phyloP scores from a whole-genome alignment of 2,888 invertebrate genomes.

The Drosophila suboccidentalis region DNA sequence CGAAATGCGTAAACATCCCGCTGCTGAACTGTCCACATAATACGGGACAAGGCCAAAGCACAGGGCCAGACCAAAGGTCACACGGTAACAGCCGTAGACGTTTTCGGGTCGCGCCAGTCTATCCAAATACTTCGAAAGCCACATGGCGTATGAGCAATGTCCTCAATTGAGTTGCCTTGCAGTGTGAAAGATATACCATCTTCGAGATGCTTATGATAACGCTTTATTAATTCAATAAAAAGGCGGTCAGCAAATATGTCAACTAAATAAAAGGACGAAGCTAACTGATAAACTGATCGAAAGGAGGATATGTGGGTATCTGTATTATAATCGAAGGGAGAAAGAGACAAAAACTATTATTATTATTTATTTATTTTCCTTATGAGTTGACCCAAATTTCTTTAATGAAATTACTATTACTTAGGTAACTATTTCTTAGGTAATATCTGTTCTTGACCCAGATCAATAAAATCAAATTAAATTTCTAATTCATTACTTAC shows the following conservation, averaged over 20 bases:
- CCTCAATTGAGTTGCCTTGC: not conserved
- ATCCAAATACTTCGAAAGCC: slow-evolving; percentile 48
- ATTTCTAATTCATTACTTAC: no score
- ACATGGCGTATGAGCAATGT: slow-evolving; percentile 52
- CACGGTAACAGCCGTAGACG: slow-evolving; percentile 75
- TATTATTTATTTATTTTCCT: not conserved
- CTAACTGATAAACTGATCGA: not conserved
- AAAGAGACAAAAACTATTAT: not conserved
- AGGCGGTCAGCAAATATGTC: not conserved
- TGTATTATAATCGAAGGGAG: not conserved
- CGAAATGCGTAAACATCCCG: slow-evolving; percentile 34
- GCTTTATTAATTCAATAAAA: slow-evolving; percentile 6
- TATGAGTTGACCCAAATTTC: not conserved
- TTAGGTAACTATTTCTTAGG: not conserved
- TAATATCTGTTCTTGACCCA: not conserved
- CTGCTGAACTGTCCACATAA: slow-evolving; percentile 36
- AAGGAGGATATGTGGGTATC: not conserved
- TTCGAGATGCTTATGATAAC: slow-evolving; percentile 13
- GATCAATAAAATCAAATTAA: no score
- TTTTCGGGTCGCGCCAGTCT: slow-evolving; percentile 60
- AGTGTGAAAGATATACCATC: not conserved
- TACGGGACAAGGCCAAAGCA: slow-evolving; percentile 75
- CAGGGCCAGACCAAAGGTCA: slow-evolving; percentile 61
- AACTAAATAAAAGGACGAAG: not conserved
- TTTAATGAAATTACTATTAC: no score